These are phyloP conservation scores for Perognathus longimembris DNA, from an alignment of 2,113 vertebrate genomes.

Conservation along the genomic window DNA sequence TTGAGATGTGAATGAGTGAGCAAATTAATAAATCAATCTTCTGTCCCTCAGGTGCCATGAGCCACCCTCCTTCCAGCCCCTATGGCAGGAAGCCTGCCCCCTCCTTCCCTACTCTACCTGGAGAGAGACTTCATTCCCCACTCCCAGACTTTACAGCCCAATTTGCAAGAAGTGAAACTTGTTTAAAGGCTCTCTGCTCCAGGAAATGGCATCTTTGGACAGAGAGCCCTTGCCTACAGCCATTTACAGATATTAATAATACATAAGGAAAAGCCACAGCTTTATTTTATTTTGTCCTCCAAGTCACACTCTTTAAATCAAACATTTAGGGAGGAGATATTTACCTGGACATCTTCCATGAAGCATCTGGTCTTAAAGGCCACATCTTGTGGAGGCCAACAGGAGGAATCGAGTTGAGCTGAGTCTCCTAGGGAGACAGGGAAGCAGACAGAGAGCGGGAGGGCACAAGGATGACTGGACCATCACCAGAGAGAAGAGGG, in stretches of 20 bases:
- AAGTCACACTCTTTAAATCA: slow-evolving; percentile 76
- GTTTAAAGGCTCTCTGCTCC: slow-evolving; percentile 82
- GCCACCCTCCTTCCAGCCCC: neutral
- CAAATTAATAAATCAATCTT: neutral
- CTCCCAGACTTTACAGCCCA: slow-evolving; percentile 78
- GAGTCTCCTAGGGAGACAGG: neutral
- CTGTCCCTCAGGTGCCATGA: neutral
- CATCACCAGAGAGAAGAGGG: neutral
- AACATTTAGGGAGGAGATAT: slow-evolving; percentile 77
- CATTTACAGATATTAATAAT: slow-evolving; percentile 86
- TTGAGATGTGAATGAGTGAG: fast-evolving
- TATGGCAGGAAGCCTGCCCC: slow-evolving; percentile 54
- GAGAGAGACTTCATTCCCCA: slow-evolving; percentile 80
- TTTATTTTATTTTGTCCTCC: slow-evolving; percentile 82
- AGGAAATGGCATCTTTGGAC: slow-evolving; percentile 70
- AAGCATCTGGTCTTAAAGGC: slow-evolving; percentile 73
- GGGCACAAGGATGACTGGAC: neutral
- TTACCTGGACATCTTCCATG: slow-evolving; percentile 46
- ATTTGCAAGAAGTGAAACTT: slow-evolving; percentile 82
- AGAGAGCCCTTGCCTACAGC: slow-evolving; percentile 65
- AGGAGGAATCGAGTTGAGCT: neutral
- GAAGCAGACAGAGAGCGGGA: neutral
- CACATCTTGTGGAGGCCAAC: neutral
- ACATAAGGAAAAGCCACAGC: slow-evolving; percentile 74
- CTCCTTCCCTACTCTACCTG: slow-evolving; percentile 78